These are phyloP conservation scores for Lycaon pictus DNA, from an alignment of 2,113 vertebrate genomes.

Conservation along the genomic window DNA sequence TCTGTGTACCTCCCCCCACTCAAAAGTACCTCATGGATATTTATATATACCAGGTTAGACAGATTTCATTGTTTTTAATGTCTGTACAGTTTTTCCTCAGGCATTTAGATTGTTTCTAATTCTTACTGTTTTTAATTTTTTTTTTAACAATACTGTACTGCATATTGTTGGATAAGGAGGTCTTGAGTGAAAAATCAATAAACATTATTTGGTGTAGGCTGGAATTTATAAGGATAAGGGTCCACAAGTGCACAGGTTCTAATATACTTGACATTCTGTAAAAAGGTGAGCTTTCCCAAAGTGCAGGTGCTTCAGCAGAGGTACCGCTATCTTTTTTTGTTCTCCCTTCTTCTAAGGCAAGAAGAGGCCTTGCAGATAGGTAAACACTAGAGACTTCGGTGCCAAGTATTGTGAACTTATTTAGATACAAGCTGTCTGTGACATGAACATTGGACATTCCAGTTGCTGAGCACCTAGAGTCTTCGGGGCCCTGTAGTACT, in stretches of 20 bases:
- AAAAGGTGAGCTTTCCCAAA: background rate
- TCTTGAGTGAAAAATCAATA: background rate
- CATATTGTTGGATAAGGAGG: background rate
- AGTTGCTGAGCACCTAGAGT: background rate
- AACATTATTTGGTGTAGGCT: background rate
- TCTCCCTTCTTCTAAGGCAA: background rate
- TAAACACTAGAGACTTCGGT: background rate
- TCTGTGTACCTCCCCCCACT: background rate
- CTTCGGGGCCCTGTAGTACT: background rate
- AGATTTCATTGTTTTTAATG: background rate
- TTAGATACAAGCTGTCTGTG: background rate
- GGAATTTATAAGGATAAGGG: background rate
- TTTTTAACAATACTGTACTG: background rate
- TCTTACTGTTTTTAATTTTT: background rate
- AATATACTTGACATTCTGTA: background rate
- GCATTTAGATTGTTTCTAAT: background rate
- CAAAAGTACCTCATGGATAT: background rate
- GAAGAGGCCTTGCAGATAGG: background rate
- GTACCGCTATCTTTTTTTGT: background rate
- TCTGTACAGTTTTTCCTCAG: background rate
- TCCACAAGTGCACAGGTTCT: background rate
- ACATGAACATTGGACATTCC: background rate
- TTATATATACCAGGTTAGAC: background rate
- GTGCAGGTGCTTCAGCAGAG: background rate
- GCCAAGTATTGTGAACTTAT: background rate